These are phyloP conservation scores for Lepidurus couesii DNA, from an alignment of 1,140 invertebrate genomes.

Conservation along the genomic window DNA sequence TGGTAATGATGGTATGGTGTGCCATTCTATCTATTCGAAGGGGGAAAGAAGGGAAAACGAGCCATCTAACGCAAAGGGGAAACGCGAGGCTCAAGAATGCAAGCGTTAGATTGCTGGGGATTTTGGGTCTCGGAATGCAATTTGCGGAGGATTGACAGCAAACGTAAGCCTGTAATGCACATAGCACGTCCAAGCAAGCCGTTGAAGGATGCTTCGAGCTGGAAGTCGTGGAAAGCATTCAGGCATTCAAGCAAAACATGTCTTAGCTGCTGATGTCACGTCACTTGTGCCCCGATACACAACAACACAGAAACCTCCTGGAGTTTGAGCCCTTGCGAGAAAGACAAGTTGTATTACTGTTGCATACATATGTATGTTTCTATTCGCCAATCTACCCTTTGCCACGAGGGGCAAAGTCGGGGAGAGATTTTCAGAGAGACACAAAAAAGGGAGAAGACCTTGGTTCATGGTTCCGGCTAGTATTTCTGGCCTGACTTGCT, in stretches of 20 bases:
- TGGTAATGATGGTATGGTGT: not conserved
- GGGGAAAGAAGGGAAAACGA: not conserved
- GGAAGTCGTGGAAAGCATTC: not conserved
- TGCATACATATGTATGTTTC: conserved; percentile 8
- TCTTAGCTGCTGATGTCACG: not conserved
- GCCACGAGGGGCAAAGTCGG: not conserved
- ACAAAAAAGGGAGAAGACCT: not conserved
- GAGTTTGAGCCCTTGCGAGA: not conserved
- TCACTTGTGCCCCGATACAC: conserved; percentile 3
- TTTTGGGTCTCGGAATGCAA: not conserved
- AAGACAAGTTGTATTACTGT: not conserved
- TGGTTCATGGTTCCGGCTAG: not conserved
- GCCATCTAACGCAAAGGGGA: not conserved
- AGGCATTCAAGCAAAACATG: not conserved
- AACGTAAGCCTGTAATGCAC: not conserved
- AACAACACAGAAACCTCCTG: not conserved
- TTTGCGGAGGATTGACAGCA: not conserved
- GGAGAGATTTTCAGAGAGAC: not conserved
- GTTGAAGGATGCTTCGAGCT: conserved; percentile 14
- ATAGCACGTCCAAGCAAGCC: not conserved
- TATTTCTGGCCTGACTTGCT: not conserved
- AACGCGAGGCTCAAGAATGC: not conserved
- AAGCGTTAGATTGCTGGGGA: conserved; percentile 3
- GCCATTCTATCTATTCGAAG: not conserved
- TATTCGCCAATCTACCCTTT: not conserved